Evolutionary conservation across 2,113 vertebrate genomes (phyloP).

Genomic region (Callipepla californica): DNA sequence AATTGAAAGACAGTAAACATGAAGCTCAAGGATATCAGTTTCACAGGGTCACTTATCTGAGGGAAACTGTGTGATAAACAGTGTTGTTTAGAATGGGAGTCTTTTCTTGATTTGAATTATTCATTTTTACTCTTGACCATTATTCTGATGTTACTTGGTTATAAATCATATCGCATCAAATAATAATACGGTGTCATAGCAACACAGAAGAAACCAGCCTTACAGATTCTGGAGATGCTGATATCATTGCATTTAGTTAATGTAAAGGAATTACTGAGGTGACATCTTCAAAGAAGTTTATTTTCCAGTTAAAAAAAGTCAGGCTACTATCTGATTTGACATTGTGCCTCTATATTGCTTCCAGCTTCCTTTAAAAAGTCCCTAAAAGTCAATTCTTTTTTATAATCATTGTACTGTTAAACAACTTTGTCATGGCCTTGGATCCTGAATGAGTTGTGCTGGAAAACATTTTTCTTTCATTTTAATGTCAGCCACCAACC

Average conservation of each 20-base stretch:
- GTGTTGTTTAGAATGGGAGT: not conserved
- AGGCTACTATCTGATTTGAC: not conserved
- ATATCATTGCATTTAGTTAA: constrained; percentile 10
- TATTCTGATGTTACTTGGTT: constrained; percentile 1
- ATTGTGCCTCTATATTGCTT: constrained; percentile 8
- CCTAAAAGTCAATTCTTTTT: constrained; percentile 17
- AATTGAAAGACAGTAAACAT: constrained; percentile 18
- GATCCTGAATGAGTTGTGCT: constrained; percentile 2
- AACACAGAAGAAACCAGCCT: constrained; percentile 25
- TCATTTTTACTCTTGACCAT: constrained; percentile 43
- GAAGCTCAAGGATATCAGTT: not conserved
- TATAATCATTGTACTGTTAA: constrained; percentile 2
- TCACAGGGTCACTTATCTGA: constrained; percentile 32
- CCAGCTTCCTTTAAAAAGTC: not conserved
- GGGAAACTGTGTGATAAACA: constrained; percentile 37
- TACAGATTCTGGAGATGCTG: not conserved
- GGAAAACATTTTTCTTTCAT: constrained; percentile 58
- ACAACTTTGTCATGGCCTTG: constrained; percentile 30
- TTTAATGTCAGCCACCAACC: constrained; percentile 18
- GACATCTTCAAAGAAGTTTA: not conserved
- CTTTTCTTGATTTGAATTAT: constrained; percentile 24
- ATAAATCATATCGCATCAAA: constrained; percentile 8
- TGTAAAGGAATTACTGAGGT: constrained; percentile 21
- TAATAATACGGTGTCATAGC: constrained; percentile 50
- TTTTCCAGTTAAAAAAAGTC: constrained; percentile 36